phyloP scores from a whole-genome alignment of 2,113 vertebrate species.

The Argyrosomus japonicus region DNA sequence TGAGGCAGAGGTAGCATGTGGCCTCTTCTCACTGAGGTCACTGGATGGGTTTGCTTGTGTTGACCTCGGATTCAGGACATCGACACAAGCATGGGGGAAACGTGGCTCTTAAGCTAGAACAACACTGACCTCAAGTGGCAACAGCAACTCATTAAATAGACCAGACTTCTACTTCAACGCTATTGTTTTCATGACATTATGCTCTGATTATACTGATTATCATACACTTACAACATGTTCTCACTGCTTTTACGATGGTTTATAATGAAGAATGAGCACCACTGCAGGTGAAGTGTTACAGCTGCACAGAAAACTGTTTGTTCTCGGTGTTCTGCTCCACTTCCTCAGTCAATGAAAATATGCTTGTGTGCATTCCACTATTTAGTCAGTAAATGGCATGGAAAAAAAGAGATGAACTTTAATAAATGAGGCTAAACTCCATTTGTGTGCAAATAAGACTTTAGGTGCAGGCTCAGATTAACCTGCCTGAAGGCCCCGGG shows the following conservation, averaged over 20 bases:
- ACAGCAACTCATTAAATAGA: background rate
- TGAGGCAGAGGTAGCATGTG: constrained; percentile 12
- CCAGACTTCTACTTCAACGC: background rate
- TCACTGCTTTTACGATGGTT: background rate
- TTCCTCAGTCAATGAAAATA: background rate
- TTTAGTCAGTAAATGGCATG: constrained; percentile 47
- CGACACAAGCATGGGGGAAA: fast-evolving
- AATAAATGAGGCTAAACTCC: constrained; percentile 16
- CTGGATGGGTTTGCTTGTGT: background rate
- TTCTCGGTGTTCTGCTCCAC: constrained; percentile 28
- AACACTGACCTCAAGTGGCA: constrained; percentile 76
- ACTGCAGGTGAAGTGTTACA: background rate
- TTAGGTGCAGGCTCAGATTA: background rate
- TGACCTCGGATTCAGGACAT: constrained; percentile 72
- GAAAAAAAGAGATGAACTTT: constrained; percentile 44
- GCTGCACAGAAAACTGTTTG: background rate
- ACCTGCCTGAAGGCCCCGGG: background rate
- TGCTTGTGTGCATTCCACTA: constrained; percentile 31
- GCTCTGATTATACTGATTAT: constrained; percentile 12
- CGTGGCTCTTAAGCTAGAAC: constrained; percentile 19
- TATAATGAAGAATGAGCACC: background rate
- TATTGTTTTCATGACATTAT: background rate
- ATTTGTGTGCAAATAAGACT: constrained; percentile 1
- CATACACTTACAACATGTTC: background rate
- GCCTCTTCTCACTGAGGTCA: constrained; percentile 51